Conservation (phyloP, 2,888 invertebrate genomes). For the Sminthurides aquaticus region DNA sequence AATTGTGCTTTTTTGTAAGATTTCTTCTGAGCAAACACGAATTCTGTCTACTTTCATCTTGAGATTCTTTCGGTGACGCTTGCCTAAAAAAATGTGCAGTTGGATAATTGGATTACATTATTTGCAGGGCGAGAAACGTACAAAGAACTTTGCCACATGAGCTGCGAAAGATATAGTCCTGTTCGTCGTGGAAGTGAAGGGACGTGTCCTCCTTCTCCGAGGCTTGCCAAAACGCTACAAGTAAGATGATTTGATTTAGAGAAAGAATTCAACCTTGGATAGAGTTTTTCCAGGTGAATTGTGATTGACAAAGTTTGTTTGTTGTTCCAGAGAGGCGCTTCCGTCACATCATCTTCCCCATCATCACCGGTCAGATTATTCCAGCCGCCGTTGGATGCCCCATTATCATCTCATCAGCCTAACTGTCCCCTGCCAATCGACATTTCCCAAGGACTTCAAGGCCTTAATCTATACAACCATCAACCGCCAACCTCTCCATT, state of each 20-base stretch:
- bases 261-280: background rate
- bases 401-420: slow-evolving; percentile 32
- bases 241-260: slow-evolving; percentile 26
- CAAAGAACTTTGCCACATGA: slow-evolving; percentile 54
- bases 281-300: background rate
- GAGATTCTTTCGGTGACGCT: too few species aligned
- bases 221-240: slow-evolving; percentile 42
- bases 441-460: slow-evolving; percentile 43
- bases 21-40: too few species aligned
- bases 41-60: too few species aligned
- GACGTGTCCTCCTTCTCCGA: slow-evolving; percentile 42
- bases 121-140: slow-evolving; percentile 53
- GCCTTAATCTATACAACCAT: slow-evolving; percentile 42
- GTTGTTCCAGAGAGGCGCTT: slow-evolving; percentile 34
- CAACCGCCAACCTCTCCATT: slow-evolving; percentile 38
- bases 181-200: slow-evolving; percentile 84
- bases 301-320: background rate
- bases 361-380: slow-evolving; percentile 42
- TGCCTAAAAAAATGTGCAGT: too few species aligned
- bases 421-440: slow-evolving; percentile 29
- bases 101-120: too few species aligned
- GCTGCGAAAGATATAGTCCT: slow-evolving; percentile 75
- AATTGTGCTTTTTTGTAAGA: too few species aligned
- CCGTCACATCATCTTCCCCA: slow-evolving; percentile 41
- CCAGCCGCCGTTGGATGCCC: slow-evolving; percentile 40